phyloP scores from a whole-genome alignment of 2,797 vertebrate species.

The Zenarchopterus dispar region DNA sequence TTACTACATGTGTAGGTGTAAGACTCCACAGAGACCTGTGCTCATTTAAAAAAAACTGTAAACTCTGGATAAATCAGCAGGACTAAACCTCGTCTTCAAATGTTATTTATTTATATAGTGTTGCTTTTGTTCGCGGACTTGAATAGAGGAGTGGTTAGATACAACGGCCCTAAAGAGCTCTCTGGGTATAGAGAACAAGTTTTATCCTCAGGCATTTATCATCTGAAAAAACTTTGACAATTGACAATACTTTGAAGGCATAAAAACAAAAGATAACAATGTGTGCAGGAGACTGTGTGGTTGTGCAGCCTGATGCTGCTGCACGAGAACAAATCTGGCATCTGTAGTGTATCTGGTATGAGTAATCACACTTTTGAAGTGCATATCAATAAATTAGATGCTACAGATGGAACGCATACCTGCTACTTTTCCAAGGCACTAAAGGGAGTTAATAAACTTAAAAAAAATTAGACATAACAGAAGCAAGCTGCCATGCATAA shows the following conservation, averaged over 20 bases:
- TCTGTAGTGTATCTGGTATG: conserved; percentile 28
- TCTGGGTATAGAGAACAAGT: background rate
- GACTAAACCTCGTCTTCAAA: conserved; percentile 11
- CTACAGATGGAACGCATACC: conserved; percentile 60
- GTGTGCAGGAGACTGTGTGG: background rate
- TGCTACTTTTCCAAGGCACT: conserved; percentile 40
- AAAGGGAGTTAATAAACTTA: conserved; percentile 41
- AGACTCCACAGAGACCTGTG: background rate
- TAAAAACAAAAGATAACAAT: background rate
- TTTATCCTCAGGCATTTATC: conserved; percentile 9
- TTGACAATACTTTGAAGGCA: conserved; percentile 4
- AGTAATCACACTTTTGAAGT: conserved; percentile 34
- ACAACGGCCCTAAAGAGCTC: background rate
- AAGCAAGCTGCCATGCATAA: conserved; percentile 43
- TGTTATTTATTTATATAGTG: background rate
- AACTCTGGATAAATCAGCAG: background rate
- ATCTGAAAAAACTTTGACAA: background rate
- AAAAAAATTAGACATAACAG: conserved; percentile 25
- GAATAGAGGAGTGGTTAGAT: background rate
- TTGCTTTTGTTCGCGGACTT: background rate
- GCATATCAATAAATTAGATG: conserved; percentile 37
- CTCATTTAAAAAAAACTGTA: background rate
- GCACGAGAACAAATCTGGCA: conserved; percentile 17
- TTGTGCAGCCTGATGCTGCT: conserved; percentile 8
- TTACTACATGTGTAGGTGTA: too few species aligned